phyloP scores from a whole-genome alignment of 1,140 invertebrate species.

The Anthonomus grandis region DNA sequence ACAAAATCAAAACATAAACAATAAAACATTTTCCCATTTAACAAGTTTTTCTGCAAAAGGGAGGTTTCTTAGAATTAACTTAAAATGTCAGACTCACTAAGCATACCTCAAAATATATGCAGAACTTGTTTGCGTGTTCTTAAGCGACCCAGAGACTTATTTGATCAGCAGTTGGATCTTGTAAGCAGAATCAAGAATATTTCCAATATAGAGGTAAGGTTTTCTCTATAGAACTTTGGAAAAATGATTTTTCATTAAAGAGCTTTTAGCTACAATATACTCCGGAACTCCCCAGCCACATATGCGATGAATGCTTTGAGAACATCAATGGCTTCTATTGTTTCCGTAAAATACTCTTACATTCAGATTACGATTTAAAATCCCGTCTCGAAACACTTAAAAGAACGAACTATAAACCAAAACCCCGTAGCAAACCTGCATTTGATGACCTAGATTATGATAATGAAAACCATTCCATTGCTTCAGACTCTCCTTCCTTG shows the following conservation, averaged over 20 bases:
- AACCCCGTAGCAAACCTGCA: constrained; percentile 10
- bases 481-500: too few species aligned
- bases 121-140: constrained; percentile 37
- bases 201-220: constrained; percentile 33
- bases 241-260: background rate
- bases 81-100: too few species aligned
- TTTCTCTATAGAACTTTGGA: constrained; percentile 3
- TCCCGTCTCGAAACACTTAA: constrained; percentile 27
- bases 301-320: constrained; percentile 36
- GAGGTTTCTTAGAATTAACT: too few species aligned
- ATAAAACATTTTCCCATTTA: too few species aligned
- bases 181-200: constrained; percentile 34
- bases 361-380: constrained; percentile 32
- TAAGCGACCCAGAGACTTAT: constrained; percentile 17
- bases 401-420: constrained; percentile 12
- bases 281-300: constrained; percentile 27
- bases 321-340: constrained; percentile 37
- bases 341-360: constrained; percentile 37
- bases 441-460: constrained; percentile 6
- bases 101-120: constrained; percentile 35
- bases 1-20: too few species aligned
- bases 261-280: constrained; percentile 29
- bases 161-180: constrained; percentile 22
- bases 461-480: too few species aligned
- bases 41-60: too few species aligned